phyloP scores from a whole-genome alignment of 2,113 vertebrate species.

The Pluvianellus socialis region DNA sequence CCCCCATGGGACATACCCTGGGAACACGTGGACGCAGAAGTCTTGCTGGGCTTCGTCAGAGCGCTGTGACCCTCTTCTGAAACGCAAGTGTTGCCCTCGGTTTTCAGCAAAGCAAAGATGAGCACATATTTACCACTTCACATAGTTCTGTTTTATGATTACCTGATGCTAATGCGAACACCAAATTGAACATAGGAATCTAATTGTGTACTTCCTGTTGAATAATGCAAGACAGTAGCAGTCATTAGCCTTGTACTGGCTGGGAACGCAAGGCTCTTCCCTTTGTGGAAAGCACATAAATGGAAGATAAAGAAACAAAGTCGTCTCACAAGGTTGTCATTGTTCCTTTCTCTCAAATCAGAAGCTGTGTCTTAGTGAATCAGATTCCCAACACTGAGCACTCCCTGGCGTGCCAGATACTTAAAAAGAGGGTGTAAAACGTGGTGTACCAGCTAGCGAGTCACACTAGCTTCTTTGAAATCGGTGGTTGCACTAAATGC shows the following conservation, averaged over 20 bases:
- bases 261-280: not conserved
- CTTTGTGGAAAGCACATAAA: slow-evolving; percentile 27
- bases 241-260: slow-evolving; percentile 24
- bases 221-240: slow-evolving; percentile 60
- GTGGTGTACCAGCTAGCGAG: not conserved
- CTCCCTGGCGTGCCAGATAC: not conserved
- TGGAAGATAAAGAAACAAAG: slow-evolving; percentile 6
- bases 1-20: not conserved
- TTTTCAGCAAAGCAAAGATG: not conserved
- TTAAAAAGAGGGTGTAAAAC: not conserved
- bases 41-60: not conserved
- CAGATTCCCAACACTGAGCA: not conserved
- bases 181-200: slow-evolving; percentile 46
- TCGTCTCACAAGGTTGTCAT: not conserved
- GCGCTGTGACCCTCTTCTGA: not conserved
- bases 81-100: not conserved
- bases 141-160: slow-evolving; percentile 61
- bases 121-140: slow-evolving; percentile 36
- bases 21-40: not conserved
- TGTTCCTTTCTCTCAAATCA: not conserved
- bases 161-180: slow-evolving; percentile 51
- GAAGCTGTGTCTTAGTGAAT: not conserved
- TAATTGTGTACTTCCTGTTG: slow-evolving; percentile 65
- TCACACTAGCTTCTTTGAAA: not conserved
- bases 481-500: not conserved